Evolutionary conservation across 2,888 invertebrate species (phyloP).

Genomic region (Zygogramma bicolorata): DNA sequence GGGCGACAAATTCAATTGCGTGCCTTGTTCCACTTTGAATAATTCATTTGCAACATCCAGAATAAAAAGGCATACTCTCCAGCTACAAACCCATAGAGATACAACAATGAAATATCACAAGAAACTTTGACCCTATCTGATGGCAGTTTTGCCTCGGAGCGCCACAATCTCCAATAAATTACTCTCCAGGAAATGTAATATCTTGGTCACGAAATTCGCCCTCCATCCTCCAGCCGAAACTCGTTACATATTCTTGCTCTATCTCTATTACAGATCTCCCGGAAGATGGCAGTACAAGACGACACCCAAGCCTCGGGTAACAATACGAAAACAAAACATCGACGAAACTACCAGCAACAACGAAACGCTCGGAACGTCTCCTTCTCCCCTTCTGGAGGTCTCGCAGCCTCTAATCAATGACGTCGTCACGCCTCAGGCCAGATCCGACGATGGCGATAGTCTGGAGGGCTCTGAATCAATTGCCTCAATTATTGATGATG

Average conservation of each 20-base stretch:
- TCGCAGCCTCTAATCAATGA: conserved; percentile 67
- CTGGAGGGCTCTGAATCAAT: conserved; percentile 81
- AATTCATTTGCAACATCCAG: no score
- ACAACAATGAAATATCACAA: not conserved
- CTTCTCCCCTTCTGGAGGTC: conserved; percentile 51
- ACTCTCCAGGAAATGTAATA: conserved; percentile 28
- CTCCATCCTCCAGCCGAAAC: conserved; percentile 25
- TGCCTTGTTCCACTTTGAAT: no score
- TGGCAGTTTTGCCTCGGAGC: conserved; percentile 12
- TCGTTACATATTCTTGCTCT: conserved; percentile 37
- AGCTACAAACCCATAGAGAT: not conserved
- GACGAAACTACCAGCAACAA: conserved; percentile 68
- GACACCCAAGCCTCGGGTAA: conserved; percentile 87
- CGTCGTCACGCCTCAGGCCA: conserved; percentile 69
- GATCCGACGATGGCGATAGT: conserved; percentile 72
- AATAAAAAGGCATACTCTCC: no score
- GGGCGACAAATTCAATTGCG: no score
- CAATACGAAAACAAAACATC: conserved; percentile 77
- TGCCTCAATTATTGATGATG: conserved; percentile 72
- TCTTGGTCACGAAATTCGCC: conserved; percentile 30
- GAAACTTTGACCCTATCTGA: conserved; percentile 28
- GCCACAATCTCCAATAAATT: conserved; percentile 31
- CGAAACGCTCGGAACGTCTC: conserved; percentile 53
- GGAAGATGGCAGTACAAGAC: conserved; percentile 94
- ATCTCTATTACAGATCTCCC: conserved; percentile 70